A percentile compares a stretch with the other conserved stretches of the same genome.
phyloP scores from a whole-genome alignment of 1,140 invertebrate species.

The Zaprionus ghesquierei region DNA sequence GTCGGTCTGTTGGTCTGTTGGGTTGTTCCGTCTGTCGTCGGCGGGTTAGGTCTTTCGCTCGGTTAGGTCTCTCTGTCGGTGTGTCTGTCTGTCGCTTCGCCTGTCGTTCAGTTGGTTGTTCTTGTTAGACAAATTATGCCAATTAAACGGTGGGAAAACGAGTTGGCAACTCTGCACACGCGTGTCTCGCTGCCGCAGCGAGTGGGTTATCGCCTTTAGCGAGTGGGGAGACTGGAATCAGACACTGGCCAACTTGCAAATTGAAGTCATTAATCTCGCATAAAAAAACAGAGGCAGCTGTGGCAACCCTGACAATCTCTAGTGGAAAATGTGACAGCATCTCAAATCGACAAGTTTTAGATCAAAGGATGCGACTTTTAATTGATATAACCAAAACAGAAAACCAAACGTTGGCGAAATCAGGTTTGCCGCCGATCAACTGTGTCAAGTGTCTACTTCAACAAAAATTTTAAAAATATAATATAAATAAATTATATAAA shows the following conservation, averaged over 20 bases:
- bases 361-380: constrained; percentile 48
- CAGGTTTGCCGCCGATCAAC: neutral
- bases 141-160: constrained; percentile 77
- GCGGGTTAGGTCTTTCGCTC: neutral
- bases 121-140: constrained; percentile 80
- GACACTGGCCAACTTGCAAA: constrained; percentile 42
- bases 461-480: neutral
- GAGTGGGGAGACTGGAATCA: constrained; percentile 49
- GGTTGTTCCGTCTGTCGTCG: neutral
- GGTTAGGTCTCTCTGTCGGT: neutral
- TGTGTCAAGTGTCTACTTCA: constrained; percentile 2
- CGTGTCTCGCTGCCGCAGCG: constrained; percentile 36
- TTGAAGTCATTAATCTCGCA: constrained; percentile 45
- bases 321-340: constrained; percentile 6
- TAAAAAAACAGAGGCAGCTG: too few relatives aligned
- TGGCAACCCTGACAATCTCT: constrained; percentile 20
- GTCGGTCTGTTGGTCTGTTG: neutral
- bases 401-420: neutral
- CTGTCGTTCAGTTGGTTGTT: constrained; percentile 41
- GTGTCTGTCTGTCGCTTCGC: constrained; percentile 14
- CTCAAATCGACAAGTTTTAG: constrained; percentile 4
- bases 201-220: constrained; percentile 40
- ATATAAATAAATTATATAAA: neutral
- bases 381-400: constrained; percentile 15
- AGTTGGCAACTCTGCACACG: constrained; percentile 71